Evolutionary conservation across 2,888 invertebrate genomes (phyloP).

Genomic region (Idaea dimidiata): DNA sequence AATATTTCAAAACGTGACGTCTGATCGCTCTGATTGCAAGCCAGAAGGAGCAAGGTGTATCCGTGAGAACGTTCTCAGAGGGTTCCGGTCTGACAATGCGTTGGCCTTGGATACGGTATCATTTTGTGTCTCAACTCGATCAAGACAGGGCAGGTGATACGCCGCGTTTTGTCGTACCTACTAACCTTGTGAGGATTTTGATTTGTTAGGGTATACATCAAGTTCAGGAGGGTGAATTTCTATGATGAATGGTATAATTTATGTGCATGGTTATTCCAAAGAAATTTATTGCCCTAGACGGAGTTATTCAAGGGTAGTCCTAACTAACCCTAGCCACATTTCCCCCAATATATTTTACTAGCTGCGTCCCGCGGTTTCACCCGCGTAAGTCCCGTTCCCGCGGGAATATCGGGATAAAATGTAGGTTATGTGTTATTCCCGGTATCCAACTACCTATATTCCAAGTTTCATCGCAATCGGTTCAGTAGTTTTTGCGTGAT

Average conservation of each 20-base stretch:
- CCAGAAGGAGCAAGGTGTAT: constrained; percentile 23
- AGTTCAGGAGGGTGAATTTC: not conserved
- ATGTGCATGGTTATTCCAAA: not conserved
- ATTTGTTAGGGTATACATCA: not conserved
- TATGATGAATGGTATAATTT: not conserved
- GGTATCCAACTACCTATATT: too few relatives aligned
- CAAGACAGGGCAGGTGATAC: constrained; percentile 9
- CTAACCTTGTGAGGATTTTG: not conserved
- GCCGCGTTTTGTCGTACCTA: not conserved
- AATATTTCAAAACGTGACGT: not conserved
- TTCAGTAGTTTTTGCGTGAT: too few relatives aligned
- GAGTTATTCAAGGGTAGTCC: too few relatives aligned
- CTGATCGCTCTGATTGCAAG: constrained; percentile 12
- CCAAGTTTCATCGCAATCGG: too few relatives aligned
- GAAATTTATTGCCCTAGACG: not conserved
- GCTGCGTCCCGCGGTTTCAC: too few relatives aligned
- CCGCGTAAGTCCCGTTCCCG: too few relatives aligned
- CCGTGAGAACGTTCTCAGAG: constrained; percentile 68
- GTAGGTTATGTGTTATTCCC: too few relatives aligned
- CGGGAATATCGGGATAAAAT: too few relatives aligned
- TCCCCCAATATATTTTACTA: not conserved
- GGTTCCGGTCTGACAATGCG: constrained; percentile 13
- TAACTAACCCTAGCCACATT: not conserved
- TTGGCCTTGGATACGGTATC: constrained; percentile 20
- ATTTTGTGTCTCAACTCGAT: constrained; percentile 10